phyloP scores from a whole-genome alignment of 2,888 invertebrate genomes.

The Lycaena phlaeas region DNA sequence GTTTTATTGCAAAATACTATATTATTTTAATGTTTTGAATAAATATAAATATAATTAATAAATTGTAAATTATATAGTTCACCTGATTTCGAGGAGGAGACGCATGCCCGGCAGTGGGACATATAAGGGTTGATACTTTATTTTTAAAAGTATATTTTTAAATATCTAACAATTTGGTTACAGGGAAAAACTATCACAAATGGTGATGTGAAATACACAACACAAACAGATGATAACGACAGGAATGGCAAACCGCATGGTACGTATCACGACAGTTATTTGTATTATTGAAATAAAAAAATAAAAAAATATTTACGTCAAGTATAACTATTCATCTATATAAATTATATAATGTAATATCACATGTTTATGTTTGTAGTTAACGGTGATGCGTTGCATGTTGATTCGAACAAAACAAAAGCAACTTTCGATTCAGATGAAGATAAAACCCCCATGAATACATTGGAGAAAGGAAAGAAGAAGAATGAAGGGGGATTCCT shows the following conservation, averaged over 20 bases:
- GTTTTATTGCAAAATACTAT: too few species aligned
- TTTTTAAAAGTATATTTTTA: too few species aligned
- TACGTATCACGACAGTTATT: constrained; percentile 23
- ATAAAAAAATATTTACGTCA: too few species aligned
- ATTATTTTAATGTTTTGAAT: too few species aligned
- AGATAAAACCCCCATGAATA: constrained; percentile 68
- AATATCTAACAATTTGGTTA: constrained; percentile 15
- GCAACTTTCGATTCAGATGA: constrained; percentile 71
- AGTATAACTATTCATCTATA: too few species aligned
- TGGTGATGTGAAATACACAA: constrained; percentile 54
- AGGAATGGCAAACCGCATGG: constrained; percentile 49
- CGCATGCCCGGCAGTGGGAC: too few species aligned
- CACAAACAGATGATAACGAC: constrained; percentile 35
- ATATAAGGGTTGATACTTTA: too few species aligned
- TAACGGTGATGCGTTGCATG: constrained; percentile 57
- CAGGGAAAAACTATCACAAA: constrained; percentile 57
- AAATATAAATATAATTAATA: too few species aligned
- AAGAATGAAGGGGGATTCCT: constrained; percentile 59
- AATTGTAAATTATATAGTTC: too few species aligned
- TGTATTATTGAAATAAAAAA: not conserved
- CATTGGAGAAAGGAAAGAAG: constrained; percentile 64
- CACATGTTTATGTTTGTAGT: constrained; percentile 32
- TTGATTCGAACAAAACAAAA: constrained; percentile 67
- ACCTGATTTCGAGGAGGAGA: too few species aligned
- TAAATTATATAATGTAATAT: not conserved